These are phyloP conservation scores for Teinopalpus imperialis DNA, from an alignment of 2,888 invertebrate species.

Conservation along the genomic window DNA sequence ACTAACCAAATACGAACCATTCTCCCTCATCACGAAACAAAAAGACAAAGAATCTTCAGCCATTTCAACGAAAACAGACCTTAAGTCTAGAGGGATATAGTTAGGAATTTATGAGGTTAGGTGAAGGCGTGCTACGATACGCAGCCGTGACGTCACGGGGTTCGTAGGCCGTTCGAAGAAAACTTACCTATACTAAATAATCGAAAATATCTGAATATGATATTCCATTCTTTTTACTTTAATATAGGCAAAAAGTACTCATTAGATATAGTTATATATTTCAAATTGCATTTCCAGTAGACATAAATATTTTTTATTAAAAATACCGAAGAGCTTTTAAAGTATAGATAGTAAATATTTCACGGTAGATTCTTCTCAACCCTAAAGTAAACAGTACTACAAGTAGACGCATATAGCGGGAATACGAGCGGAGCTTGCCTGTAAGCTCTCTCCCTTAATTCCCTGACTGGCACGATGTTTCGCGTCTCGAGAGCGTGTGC, in stretches of 20 bases:
- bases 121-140: constrained; percentile 70
- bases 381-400: background rate
- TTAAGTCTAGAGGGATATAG: constrained; percentile 77
- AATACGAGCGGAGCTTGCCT: constrained; percentile 14
- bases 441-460: constrained; percentile 56
- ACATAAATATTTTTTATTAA: too few species aligned
- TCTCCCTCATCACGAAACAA: constrained; percentile 39
- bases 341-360: too few species aligned
- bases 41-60: constrained; percentile 75
- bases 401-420: constrained; percentile 13
- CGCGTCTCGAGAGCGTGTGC: constrained; percentile 78
- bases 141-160: constrained; percentile 66
- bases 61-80: constrained; percentile 77
- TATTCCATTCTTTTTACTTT: too few species aligned
- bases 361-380: constrained; percentile 1
- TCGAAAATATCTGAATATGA: too few species aligned
- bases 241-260: too few species aligned
- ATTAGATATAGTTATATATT: too few species aligned
- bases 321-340: too few species aligned
- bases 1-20: constrained; percentile 46
- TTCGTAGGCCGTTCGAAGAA: constrained; percentile 37
- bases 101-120: constrained; percentile 72
- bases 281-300: too few species aligned
- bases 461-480: constrained; percentile 68
- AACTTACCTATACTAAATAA: too few species aligned